These are phyloP conservation scores for Cryptocephalus primarius DNA, from an alignment of 2,888 invertebrate species.

Conservation along the genomic window DNA sequence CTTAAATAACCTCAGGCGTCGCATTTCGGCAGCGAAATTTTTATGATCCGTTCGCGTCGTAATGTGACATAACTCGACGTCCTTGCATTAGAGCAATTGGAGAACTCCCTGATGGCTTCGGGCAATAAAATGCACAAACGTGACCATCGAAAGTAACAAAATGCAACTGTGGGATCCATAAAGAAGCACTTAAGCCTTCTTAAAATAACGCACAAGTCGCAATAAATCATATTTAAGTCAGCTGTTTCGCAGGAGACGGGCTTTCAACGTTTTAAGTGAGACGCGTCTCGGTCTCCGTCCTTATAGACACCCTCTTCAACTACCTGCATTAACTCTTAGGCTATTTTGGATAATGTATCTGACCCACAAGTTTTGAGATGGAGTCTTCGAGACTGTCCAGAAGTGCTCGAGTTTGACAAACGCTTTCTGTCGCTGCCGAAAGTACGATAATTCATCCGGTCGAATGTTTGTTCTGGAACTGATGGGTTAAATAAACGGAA, in stretches of 20 bases:
- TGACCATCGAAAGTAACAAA: constrained; percentile 22
- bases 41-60: no score
- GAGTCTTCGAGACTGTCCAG: no score
- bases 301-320: constrained; percentile 24
- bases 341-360: constrained; percentile 20
- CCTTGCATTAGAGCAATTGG: constrained; percentile 13
- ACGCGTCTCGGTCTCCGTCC: constrained; percentile 23
- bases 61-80: no score
- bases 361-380: no score
- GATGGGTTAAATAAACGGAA: no score
- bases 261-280: constrained; percentile 25
- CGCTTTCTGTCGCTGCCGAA: no score
- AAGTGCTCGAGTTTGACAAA: no score
- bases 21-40: no score
- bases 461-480: no score
- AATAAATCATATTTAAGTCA: constrained; percentile 32
- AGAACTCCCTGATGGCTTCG: constrained; percentile 25
- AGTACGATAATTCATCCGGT: no score
- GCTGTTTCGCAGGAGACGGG: constrained; percentile 23
- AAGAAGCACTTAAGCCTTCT: constrained; percentile 23
- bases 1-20: no score
- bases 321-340: constrained; percentile 18
- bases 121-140: constrained; percentile 18
- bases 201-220: constrained; percentile 25
- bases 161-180: constrained; percentile 20